Base-by-base conservation (phyloP, 2,888 invertebrate species). In the Chymomyza amoena region DNA sequence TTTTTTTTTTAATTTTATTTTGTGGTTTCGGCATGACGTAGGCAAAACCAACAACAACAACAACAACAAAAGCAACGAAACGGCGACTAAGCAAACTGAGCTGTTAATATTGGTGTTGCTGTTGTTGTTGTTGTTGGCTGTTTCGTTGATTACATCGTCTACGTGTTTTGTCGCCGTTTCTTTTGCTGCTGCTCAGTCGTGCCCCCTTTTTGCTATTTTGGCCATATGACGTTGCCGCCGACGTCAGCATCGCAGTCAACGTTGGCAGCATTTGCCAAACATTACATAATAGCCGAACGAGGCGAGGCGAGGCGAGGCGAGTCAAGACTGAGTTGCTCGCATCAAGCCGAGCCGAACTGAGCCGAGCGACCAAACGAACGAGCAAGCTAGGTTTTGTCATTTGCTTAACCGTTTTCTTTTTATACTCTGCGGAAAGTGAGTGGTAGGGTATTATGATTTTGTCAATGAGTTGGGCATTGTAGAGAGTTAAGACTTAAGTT, bases 171-270 rank as follows among this genome's bases (percentile, higher is more conserved):
- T 28, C 15, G 54, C 54, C 18, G 63, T 32, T 70, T 64, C 66
- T 62, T 63, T 56, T 73, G 74, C 64, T 72, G 67, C 70, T 76
- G 80, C 80, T 70, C 80, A 81, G 84, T 85, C 88, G 84, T 85
- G 84, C 84, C 84, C 84, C 84, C 87, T 85, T 85, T 84, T 77
- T 52, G 45, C 73, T 59, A 45, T 84, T 85, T 78, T 77, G 75
- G 78, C 77, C 74, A 78, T 74, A 72, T 81, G 81, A 76, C 84
- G 84, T 59, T 68, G 82, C 32, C 60, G 66, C 51, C 56, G 68
- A 25, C 18, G 67, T 9, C 36, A 69, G 7, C 56, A 63, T 20
- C 59, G 68, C 45, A 20, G 68, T 32, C 62, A 15, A 15, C 54
- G 64, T 28, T n/a, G 77, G 69, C 74, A 75, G 75, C 76, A 74